Conservation (phyloP, 1,140 invertebrate species). For the Agrypnia vestita region DNA sequence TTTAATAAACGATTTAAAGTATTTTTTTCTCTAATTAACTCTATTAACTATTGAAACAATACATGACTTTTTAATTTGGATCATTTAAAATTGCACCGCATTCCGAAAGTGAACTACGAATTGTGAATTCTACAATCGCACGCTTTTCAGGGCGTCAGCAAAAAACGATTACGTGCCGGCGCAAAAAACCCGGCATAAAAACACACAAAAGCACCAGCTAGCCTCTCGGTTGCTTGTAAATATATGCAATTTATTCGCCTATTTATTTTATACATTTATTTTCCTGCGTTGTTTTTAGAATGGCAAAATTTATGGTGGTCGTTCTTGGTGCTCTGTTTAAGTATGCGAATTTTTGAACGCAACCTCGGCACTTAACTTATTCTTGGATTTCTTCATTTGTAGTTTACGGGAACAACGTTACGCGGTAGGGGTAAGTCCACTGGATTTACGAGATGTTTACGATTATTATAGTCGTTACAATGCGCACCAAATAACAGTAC, state of each 20-base stretch:
- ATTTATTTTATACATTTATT: constrained; percentile 13
- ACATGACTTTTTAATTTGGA: constrained; percentile 9
- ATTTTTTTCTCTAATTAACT: no score
- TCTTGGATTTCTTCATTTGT: constrained; percentile 35
- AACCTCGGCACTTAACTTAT: neutral
- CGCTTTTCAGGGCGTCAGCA: constrained; percentile 12
- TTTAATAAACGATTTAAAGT: no score
- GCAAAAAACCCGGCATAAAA: constrained; percentile 1
- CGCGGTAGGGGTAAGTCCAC: no score
- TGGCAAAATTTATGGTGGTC: constrained; percentile 1
- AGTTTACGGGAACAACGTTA: neutral
- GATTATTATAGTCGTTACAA: no score
- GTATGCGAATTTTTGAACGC: constrained; percentile 22
- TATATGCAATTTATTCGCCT: constrained; percentile 6
- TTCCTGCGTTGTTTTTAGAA: constrained; percentile 2
- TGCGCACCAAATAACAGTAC: no score
- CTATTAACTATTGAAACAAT: no score
- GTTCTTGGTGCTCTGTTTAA: constrained; percentile 2
- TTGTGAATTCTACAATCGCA: constrained; percentile 21
- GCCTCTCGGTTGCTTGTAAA: neutral
- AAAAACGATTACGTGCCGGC: constrained; percentile 17
- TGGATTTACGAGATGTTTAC: no score
- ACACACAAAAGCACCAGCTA: constrained; percentile 23
- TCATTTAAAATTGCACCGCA: neutral
- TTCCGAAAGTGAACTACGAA: constrained; percentile 3